Evolutionary conservation across 2,113 vertebrate species (phyloP).

Genomic region (Tylochromis polylepis): DNA sequence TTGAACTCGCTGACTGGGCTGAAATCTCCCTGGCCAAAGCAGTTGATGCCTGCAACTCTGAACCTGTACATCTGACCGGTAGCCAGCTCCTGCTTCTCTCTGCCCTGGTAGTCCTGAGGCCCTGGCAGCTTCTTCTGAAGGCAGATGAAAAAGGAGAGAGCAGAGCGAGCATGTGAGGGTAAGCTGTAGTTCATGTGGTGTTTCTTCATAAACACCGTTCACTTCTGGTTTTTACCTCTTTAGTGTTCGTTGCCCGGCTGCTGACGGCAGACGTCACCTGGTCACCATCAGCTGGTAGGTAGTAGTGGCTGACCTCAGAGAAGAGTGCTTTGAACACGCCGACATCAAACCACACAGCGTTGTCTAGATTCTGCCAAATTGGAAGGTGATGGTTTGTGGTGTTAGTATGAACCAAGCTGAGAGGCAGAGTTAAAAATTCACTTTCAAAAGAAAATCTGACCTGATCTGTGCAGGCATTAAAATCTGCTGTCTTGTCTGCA

Average conservation of each 20-base stretch:
- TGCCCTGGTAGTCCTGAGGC: slow-evolving; percentile 79
- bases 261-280: slow-evolving; percentile 31
- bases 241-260: not conserved
- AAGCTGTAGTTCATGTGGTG: not conserved
- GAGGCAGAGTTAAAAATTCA: fast-evolving
- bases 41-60: slow-evolving; percentile 91
- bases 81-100: slow-evolving; percentile 82
- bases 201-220: not conserved
- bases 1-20: slow-evolving; percentile 93
- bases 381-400: not conserved
- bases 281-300: slow-evolving; percentile 74
- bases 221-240: slow-evolving; percentile 45
- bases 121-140: slow-evolving; percentile 74
- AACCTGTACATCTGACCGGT: slow-evolving; percentile 90
- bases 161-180: not conserved
- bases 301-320: slow-evolving; percentile 88
- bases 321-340: slow-evolving; percentile 89
- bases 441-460: not conserved
- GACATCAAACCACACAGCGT: slow-evolving; percentile 84
- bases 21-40: slow-evolving; percentile 86
- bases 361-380: not conserved
- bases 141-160: not conserved
- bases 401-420: not conserved
- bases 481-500: not conserved
- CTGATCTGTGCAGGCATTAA: not conserved